Conservation (phyloP, 2,888 invertebrate genomes). For the Silvanus unidentatus region DNA sequence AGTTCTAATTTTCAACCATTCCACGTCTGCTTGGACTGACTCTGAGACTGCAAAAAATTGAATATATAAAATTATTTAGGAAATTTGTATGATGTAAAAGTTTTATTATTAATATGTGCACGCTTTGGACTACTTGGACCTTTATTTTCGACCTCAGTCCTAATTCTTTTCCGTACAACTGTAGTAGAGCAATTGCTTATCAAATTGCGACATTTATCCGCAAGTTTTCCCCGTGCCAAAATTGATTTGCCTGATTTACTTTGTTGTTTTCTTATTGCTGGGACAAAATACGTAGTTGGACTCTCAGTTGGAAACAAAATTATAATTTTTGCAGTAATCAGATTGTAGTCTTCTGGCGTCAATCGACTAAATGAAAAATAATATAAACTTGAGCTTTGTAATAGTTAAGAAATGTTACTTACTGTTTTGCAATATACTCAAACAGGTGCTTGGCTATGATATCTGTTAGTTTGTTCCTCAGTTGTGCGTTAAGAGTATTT, state of each 20-base stretch:
- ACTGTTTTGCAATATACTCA: constrained; percentile 5
- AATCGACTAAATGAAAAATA: constrained; percentile 10
- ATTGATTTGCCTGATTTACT: constrained; percentile 7
- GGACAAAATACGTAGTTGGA: constrained; percentile 14
- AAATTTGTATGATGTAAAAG: background rate
- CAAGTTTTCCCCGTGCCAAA: constrained; percentile 14
- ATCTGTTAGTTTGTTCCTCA: constrained; percentile 4
- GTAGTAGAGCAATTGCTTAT: constrained; percentile 11
- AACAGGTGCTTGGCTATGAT: constrained; percentile 7
- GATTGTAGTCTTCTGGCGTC: constrained; percentile 11
- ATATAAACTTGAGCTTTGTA: background rate
- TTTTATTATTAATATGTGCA: background rate
- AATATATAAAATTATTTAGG: background rate
- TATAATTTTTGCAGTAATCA: constrained; percentile 10
- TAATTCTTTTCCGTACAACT: constrained; percentile 1
- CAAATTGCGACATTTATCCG: constrained; percentile 15
- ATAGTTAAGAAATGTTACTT: constrained; percentile 1
- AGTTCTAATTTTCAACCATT: constrained; percentile 9
- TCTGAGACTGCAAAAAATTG: background rate
- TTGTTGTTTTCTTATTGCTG: constrained; percentile 13
- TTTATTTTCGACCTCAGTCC: background rate
- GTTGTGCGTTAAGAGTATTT: background rate
- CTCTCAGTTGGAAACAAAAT: constrained; percentile 11
- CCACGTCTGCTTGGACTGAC: background rate
- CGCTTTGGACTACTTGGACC: background rate